These are phyloP conservation scores for Podarcis siculus DNA, from an alignment of 2,797 vertebrate genomes.

Conservation along the genomic window DNA sequence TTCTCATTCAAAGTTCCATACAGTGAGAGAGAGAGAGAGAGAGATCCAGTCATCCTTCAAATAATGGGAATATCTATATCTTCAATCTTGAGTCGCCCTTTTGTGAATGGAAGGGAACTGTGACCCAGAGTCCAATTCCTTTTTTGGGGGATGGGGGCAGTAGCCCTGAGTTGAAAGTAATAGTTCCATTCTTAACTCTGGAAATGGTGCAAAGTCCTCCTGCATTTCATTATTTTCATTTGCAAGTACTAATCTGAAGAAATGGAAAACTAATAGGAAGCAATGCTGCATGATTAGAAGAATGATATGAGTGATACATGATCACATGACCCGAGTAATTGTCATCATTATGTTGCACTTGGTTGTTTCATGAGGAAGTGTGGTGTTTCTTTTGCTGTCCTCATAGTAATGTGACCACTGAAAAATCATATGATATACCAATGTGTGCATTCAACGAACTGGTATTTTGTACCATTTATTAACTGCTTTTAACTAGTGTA, in stretches of 20 bases:
- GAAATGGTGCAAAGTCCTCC: not conserved
- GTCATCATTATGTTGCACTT: slow-evolving; percentile 48
- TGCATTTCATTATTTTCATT: not conserved
- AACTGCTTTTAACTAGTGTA: not conserved
- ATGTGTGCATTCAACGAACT: slow-evolving; percentile 18
- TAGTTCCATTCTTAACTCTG: not conserved
- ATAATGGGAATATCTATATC: not conserved
- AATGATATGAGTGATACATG: slow-evolving; percentile 48
- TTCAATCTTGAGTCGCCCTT: not conserved
- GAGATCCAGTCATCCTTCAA: not conserved
- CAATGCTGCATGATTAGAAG: slow-evolving; percentile 65
- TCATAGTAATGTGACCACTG: slow-evolving; percentile 51
- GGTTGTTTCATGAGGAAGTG: slow-evolving; percentile 58
- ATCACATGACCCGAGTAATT: slow-evolving; percentile 51
- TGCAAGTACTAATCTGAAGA: slow-evolving; percentile 35
- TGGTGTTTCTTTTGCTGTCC: slow-evolving; percentile 39
- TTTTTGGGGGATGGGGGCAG: no score
- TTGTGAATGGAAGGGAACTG: not conserved
- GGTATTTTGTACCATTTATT: slow-evolving; percentile 56
- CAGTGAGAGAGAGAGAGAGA: not conserved
- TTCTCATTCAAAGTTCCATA: not conserved
- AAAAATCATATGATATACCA: slow-evolving; percentile 39
- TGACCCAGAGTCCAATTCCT: not conserved
- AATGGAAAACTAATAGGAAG: slow-evolving; percentile 42
- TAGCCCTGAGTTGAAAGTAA: not conserved